Evolutionary conservation across 2,113 vertebrate species (phyloP).

Genomic region (Catharus minimus): DNA sequence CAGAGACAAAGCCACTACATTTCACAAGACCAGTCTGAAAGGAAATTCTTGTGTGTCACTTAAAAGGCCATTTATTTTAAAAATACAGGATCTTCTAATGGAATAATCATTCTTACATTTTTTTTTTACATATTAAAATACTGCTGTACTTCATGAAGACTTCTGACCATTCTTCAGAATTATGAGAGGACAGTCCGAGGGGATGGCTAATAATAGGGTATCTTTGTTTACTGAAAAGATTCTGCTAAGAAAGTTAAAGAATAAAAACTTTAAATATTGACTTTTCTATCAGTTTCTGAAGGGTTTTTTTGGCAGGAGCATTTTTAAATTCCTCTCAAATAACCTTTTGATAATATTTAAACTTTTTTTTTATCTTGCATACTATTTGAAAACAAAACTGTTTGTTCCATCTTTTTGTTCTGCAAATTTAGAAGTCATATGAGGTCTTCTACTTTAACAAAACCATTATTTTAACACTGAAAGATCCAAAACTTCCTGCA

Average conservation of each 20-base stretch:
- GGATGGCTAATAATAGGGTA: not conserved
- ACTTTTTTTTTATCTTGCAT: conserved; percentile 22
- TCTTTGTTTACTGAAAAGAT: conserved; percentile 5
- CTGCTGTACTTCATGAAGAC: not conserved
- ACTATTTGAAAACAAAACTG: conserved; percentile 3
- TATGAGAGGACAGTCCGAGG: not conserved
- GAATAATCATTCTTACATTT: not conserved
- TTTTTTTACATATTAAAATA: not conserved
- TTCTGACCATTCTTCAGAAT: not conserved
- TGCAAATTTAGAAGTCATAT: not conserved
- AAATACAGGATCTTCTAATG: conserved; percentile 11
- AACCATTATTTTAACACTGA: not conserved
- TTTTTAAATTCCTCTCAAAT: conserved; percentile 7
- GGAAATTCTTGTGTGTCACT: conserved; percentile 18
- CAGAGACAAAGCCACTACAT: conserved; percentile 34
- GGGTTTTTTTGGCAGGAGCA: conserved; percentile 14
- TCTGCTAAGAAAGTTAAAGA: not conserved
- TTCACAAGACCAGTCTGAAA: conserved; percentile 42
- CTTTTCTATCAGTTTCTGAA: conserved; percentile 5
- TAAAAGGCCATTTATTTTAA: conserved; percentile 41
- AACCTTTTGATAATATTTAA: conserved; percentile 22
- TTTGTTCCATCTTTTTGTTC: not conserved
- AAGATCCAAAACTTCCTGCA: conserved; percentile 2
- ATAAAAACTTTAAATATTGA: conserved; percentile 27
- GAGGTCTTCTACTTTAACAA: not conserved